Evolutionary conservation across 1,140 invertebrate genomes (phyloP).

Genomic region (Cyclina sinensis): DNA sequence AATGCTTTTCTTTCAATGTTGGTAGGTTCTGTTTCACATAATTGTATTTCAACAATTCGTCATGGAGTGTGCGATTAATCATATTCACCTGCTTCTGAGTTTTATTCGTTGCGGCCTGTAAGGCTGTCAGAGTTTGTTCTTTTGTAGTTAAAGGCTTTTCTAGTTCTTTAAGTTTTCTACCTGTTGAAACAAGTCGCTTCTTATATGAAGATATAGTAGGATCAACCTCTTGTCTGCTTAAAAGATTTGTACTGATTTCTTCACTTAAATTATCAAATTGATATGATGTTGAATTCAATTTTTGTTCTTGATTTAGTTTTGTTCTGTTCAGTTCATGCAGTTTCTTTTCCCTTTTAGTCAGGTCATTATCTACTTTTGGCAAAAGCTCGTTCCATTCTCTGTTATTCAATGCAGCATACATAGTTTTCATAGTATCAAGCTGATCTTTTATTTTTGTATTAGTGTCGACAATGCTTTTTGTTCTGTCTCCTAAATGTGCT

Average conservation of each 20-base stretch:
- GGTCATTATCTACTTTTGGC: not conserved
- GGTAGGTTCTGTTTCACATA: conserved; percentile 30
- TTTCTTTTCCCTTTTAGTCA: not conserved
- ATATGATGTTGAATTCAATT: not conserved
- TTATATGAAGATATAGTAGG: not conserved
- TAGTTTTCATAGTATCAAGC: not conserved
- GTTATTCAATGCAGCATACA: conserved; percentile 25
- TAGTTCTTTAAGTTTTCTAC: not conserved
- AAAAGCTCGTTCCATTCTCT: conserved; percentile 1
- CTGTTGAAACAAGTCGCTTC: not conserved
- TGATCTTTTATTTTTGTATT: not conserved
- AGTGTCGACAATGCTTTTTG: not conserved
- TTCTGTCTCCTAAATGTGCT: not conserved
- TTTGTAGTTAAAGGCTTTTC: not conserved
- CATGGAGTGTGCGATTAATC: conserved; percentile 26
- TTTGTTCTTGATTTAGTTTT: not conserved
- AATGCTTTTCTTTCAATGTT: conserved; percentile 35
- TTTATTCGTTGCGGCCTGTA: not conserved
- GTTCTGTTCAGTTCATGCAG: not conserved
- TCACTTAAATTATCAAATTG: not conserved
- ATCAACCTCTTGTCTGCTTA: not conserved
- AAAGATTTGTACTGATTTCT: not conserved
- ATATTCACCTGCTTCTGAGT: not conserved
- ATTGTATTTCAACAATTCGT: conserved; percentile 48
- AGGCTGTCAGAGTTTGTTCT: not conserved